phyloP scores from a whole-genome alignment of 2,888 invertebrate species.

The Prenolepis imparis region DNA sequence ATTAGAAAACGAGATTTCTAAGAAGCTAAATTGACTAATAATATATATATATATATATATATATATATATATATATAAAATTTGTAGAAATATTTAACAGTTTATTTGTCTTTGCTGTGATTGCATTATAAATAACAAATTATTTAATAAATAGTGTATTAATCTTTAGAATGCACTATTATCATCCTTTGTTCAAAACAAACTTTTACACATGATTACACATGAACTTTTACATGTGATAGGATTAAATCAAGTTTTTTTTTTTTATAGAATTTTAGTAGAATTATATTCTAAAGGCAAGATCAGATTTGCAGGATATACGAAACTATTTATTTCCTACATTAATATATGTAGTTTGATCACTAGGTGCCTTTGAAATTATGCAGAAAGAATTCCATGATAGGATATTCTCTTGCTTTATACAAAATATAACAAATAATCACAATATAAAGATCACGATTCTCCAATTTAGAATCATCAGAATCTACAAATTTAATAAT shows the following conservation, averaged over 20 bases:
- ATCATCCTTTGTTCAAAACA: neutral
- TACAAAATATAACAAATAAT: neutral
- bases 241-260: neutral
- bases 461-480: neutral
- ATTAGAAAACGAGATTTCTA: neutral
- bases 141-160: slow-evolving; percentile 15
- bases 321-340: slow-evolving; percentile 7
- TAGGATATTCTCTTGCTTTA: neutral
- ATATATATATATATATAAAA: neutral
- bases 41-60: neutral
- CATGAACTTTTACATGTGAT: too few relatives aligned
- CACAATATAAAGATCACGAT: too few relatives aligned
- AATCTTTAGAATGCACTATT: slow-evolving; percentile 1
- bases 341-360: slow-evolving; percentile 42
- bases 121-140: slow-evolving; percentile 11
- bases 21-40: neutral
- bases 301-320: neutral
- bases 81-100: neutral
- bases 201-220: slow-evolving; percentile 7
- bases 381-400: neutral
- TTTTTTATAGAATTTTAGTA: neutral
- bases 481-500: neutral
- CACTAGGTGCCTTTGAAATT: slow-evolving; percentile 66
- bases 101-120: neutral
- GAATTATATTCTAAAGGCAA: slow-evolving; percentile 12